These are phyloP conservation scores for Phalloptychus januarius DNA, from an alignment of 2,797 vertebrate species.

Conservation along the genomic window DNA sequence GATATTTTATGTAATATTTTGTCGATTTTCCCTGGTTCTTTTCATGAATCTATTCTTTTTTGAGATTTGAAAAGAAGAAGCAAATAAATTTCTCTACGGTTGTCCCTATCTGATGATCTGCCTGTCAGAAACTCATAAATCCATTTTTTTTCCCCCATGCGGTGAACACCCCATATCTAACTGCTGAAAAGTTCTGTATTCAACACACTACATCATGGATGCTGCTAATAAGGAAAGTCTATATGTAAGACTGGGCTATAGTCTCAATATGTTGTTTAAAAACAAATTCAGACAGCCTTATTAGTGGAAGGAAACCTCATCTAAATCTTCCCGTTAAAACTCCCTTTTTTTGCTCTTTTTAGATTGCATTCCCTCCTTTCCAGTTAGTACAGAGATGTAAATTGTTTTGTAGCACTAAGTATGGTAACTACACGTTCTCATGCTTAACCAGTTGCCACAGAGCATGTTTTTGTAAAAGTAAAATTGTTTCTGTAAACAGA, in stretches of 20 bases:
- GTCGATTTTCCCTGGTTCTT: too few relatives aligned
- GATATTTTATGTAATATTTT: too few relatives aligned
- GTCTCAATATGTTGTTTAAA: not conserved
- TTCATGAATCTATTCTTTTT: too few relatives aligned
- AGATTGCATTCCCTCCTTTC: not conserved
- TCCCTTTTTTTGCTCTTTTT: not conserved
- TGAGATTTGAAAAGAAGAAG: too few relatives aligned
- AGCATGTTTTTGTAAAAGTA: not conserved
- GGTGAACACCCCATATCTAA: not conserved
- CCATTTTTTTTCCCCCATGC: not conserved
- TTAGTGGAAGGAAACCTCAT: not conserved
- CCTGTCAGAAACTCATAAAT: not conserved
- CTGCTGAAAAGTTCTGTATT: not conserved
- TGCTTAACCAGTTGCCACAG: not conserved
- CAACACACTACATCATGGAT: not conserved
- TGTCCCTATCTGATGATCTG: not conserved
- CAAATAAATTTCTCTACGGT: not conserved
- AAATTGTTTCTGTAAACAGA: not conserved
- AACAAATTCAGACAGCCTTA: not conserved
- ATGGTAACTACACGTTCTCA: not conserved
- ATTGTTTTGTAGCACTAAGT: not conserved
- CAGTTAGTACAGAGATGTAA: not conserved
- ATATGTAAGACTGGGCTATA: not conserved
- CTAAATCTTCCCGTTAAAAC: not conserved
- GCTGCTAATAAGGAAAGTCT: not conserved